Conservation (phyloP, 2,888 invertebrate genomes). For the Phyllotreta cruciferae region DNA sequence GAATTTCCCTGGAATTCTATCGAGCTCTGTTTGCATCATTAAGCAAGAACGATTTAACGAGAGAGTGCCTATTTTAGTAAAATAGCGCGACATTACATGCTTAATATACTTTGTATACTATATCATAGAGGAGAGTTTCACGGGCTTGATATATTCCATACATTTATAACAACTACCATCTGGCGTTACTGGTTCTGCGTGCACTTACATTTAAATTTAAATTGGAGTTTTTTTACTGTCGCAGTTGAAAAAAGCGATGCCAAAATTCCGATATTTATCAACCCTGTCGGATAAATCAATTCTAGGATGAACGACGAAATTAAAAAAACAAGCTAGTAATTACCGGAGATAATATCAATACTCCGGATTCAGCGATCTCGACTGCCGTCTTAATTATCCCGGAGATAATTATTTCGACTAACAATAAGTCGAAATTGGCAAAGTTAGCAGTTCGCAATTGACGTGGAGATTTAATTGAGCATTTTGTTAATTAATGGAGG, state of each 20-base stretch:
- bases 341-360: constrained; percentile 4
- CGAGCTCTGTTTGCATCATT: not conserved
- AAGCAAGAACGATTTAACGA: not conserved
- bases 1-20: no score
- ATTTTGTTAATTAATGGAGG: constrained; percentile 40
- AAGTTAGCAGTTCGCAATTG: constrained; percentile 39
- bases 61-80: constrained; percentile 1
- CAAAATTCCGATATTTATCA: no score
- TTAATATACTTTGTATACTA: constrained; percentile 17
- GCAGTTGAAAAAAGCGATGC: no score
- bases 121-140: constrained; percentile 4
- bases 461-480: constrained; percentile 42
- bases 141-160: constrained; percentile 12
- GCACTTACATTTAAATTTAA: constrained; percentile 11
- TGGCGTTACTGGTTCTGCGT: not conserved
- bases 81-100: constrained; percentile 8
- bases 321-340: not conserved
- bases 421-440: constrained; percentile 38
- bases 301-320: no score
- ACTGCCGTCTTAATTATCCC: constrained; percentile 28
- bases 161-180: constrained; percentile 17
- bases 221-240: constrained; percentile 4
- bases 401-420: constrained; percentile 37
- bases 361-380: not conserved
- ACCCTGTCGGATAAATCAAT: no score